Conservation (phyloP, 1,140 invertebrate genomes). For the Calliphora vicina region DNA sequence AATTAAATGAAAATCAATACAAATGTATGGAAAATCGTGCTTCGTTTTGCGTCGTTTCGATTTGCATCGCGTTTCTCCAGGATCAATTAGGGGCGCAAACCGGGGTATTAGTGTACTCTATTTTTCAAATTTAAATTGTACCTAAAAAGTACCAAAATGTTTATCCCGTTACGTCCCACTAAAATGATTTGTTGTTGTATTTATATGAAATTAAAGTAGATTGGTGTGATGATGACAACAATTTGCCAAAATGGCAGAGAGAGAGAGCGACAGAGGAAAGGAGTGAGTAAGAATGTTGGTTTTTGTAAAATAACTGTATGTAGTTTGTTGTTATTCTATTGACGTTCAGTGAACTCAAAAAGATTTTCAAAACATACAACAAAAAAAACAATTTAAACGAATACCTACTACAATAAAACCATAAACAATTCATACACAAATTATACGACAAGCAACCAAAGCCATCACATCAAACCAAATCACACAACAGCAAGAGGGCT, state of each 20-base stretch:
- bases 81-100: too few relatives aligned
- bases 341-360: constrained; percentile 30
- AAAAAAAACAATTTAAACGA: constrained; percentile 3
- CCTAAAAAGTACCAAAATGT: too few relatives aligned
- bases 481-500: not conserved
- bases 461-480: not conserved
- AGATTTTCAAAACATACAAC: not conserved
- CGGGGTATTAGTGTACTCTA: too few relatives aligned
- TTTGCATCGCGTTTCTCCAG: too few relatives aligned
- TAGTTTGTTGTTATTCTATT: not conserved
- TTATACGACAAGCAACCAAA: not conserved
- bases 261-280: not conserved
- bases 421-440: constrained; percentile 20
- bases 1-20: too few relatives aligned
- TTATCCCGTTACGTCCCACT: too few relatives aligned
- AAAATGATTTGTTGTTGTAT: too few relatives aligned
- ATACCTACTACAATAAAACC: not conserved
- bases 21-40: too few relatives aligned
- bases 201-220: not conserved
- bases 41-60: too few relatives aligned
- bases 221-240: not conserved
- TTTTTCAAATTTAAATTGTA: too few relatives aligned
- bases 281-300: not conserved
- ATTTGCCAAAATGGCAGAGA: not conserved
- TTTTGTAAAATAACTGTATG: not conserved